Conservation (phyloP, 2,113 vertebrate species). For the Lathamus discolor region DNA sequence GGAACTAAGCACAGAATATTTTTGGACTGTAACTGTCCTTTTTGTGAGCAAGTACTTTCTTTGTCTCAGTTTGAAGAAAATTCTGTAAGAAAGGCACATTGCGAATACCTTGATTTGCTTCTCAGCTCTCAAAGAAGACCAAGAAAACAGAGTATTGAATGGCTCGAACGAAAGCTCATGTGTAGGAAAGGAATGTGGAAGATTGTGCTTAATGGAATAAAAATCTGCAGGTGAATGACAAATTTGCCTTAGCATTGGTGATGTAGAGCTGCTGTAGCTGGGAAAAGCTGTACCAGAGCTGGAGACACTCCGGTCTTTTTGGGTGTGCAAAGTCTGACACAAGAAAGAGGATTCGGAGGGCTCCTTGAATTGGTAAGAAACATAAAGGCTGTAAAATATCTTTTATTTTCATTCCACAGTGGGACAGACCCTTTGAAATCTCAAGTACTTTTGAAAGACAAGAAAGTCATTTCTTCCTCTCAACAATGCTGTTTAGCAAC, state of each 20-base stretch:
- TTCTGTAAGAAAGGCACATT: not conserved
- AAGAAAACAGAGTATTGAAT: not conserved
- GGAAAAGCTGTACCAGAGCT: not conserved
- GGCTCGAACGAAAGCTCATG: not conserved
- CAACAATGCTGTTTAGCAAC: constrained; percentile 8
- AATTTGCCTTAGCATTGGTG: not conserved
- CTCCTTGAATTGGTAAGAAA: not conserved
- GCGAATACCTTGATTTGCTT: not conserved
- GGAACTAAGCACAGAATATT: not conserved
- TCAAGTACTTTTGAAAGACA: not conserved
- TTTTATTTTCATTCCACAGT: not conserved
- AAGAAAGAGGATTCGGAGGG: not conserved
- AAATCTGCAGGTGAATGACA: not conserved
- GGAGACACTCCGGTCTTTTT: not conserved
- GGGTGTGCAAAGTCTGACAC: not conserved
- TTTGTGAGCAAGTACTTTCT: not conserved
- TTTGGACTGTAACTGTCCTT: not conserved
- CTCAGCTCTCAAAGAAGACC: not conserved
- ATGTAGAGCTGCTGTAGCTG: not conserved
- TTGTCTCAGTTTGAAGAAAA: not conserved
- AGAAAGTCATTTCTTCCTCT: not conserved
- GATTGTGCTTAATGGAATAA: not conserved
- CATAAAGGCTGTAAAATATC: not conserved
- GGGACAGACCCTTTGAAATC: not conserved
- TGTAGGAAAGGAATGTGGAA: not conserved